These are phyloP conservation scores for Siderastrea siderea DNA, from an alignment of 92 coral and sea anemone species.

Conservation along the genomic window DNA sequence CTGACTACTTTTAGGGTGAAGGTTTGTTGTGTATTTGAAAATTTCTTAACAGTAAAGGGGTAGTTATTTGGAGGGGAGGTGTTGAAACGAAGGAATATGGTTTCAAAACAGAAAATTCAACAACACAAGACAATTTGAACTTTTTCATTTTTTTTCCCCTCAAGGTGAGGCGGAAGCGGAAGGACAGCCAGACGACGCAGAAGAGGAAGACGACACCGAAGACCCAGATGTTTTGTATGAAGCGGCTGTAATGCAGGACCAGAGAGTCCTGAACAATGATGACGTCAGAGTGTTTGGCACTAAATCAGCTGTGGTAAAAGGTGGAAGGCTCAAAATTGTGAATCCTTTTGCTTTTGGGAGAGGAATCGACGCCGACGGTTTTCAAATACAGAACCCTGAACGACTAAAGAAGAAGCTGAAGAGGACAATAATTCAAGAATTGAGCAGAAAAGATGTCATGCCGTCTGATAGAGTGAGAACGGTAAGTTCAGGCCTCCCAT, in stretches of 20 bases:
- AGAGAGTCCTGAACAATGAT: conserved; percentile 79
- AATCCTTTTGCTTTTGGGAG: conserved; percentile 51
- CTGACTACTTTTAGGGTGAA: no score
- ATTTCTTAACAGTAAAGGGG: no score
- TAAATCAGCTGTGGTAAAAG: not conserved
- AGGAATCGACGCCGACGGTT: conserved; percentile 55
- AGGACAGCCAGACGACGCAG: conserved; percentile 48
- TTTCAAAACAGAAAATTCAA: no score
- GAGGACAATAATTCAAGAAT: conserved; percentile 64
- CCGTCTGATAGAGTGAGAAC: conserved; percentile 60
- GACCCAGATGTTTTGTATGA: conserved; percentile 73
- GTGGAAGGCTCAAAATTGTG: conserved; percentile 40
- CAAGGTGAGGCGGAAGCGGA: conserved; percentile 34
- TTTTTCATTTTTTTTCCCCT: not conserved
- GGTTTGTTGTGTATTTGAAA: no score
- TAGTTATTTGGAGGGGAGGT: no score
- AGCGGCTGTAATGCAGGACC: conserved; percentile 76
- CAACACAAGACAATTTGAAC: not conserved
- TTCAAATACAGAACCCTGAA: conserved; percentile 64
- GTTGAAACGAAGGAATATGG: no score
- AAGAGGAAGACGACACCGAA: conserved; percentile 58
- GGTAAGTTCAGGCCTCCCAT: conserved; percentile 4
- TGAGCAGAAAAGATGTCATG: conserved; percentile 85
- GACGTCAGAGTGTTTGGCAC: conserved; percentile 66
- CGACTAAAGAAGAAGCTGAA: conserved; percentile 44